Base-by-base conservation (phyloP, 2,113 vertebrate species). In the Hyperopisus bebe region DNA sequence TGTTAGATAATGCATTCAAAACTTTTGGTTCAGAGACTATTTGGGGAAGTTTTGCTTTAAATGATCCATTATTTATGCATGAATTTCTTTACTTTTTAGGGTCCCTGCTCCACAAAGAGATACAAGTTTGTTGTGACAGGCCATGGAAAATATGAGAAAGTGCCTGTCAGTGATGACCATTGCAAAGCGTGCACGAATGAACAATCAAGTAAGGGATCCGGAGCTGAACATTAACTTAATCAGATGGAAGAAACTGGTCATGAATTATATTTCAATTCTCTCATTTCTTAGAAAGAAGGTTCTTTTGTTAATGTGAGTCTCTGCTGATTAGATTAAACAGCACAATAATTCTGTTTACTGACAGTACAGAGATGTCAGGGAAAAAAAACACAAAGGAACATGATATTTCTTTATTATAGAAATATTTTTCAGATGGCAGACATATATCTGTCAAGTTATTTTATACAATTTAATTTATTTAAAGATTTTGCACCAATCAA, bases 91-190 rank as follows among this genome's bases (percentile, higher is more conserved):
- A 48, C 24, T 80, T 91, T 46, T 91, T 91, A 98, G 98, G 92
- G 92, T 15, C 84, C 93, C 80, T 89, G 95, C 0, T 94, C 95
- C 89, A 95, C 95, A 89, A 98, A 97, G 94, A 97, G 94, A 91
- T 98, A 97, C 90, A 99, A 97, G 90, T 99, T 98, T 90, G 95
- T 99, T 92, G 94, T 98, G 88, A 97, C 96, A 0, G 98, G 98
- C 74, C 98, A 99, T 0, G 98, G 98, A 24, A 98, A 98, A 91
- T 99, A 99, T 9, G 97, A 99, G 95, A 99, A 98, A 92, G 96
- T 98, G 88, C 91, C 95, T 0, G 88, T 95, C 92, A 95, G 96
- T 0, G 95, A 96, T 42, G 92, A 93, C 90, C 48, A 93, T 39
- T 92, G 90, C 89, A 93, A 39, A 88, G 90, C 92, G 9, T 94